A percentile compares a stretch with the other conserved stretches of the same genome.
Conservation (phyloP, 92 coral and sea anemone genomes). For the Umimayanthus kanabou region DNA sequence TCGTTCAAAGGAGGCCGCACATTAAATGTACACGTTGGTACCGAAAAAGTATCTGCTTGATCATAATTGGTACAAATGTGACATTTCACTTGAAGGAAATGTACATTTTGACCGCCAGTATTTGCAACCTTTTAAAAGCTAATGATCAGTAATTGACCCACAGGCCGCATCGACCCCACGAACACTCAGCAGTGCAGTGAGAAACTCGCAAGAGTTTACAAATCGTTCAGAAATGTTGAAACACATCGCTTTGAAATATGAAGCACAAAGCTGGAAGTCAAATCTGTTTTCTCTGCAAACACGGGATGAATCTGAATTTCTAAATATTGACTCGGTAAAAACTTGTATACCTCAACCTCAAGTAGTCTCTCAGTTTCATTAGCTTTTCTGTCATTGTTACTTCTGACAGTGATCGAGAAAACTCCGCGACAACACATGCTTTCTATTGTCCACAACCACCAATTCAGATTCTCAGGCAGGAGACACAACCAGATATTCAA, state of each 20-base stretch:
- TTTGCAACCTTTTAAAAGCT: not conserved
- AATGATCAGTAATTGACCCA: not conserved
- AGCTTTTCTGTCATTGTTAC: not conserved
- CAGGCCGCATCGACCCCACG: not conserved
- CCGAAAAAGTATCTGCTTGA: not conserved
- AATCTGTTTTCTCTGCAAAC: not conserved
- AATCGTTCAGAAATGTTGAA: no score
- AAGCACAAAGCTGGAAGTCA: not conserved
- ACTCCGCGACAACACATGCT: not conserved
- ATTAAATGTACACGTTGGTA: not conserved
- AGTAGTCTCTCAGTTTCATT: slow-evolving; percentile 1
- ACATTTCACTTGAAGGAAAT: not conserved
- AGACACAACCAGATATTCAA: not conserved
- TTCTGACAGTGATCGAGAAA: not conserved
- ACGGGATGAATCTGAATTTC: not conserved
- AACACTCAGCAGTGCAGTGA: not conserved
- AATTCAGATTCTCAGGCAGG: not conserved
- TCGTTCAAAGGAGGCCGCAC: not conserved
- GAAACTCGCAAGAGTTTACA: no score
- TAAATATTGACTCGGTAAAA: not conserved
- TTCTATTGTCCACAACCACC: not conserved
- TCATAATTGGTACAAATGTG: not conserved
- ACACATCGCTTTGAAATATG: not conserved
- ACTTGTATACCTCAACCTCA: not conserved
- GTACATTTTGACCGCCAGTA: not conserved